Conservation (phyloP, 2,797 vertebrate genomes). For the Channa striata region DNA sequence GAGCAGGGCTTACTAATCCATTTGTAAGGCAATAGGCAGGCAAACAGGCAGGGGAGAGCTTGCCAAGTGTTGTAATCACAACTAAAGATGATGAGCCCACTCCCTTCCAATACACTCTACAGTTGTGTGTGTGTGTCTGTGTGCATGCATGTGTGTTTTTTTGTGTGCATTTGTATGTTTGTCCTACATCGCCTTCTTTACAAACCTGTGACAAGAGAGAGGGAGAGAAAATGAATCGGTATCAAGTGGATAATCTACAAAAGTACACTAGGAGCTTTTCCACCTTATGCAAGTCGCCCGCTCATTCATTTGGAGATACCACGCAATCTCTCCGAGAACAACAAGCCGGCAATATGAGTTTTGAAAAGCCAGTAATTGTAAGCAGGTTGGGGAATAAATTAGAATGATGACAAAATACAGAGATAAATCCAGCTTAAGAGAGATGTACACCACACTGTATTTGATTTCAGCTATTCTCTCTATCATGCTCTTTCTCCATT, state of each 20-base stretch:
- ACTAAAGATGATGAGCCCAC: constrained; percentile 83
- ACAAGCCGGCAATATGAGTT: constrained; percentile 68
- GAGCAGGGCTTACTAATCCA: constrained; percentile 82
- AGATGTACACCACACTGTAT: constrained; percentile 79
- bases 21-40: constrained; percentile 84
- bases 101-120: constrained; percentile 73
- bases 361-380: constrained; percentile 80
- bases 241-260: constrained; percentile 83
- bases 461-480: constrained; percentile 78
- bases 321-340: constrained; percentile 74
- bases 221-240: constrained; percentile 72
- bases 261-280: constrained; percentile 80
- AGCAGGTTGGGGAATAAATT: constrained; percentile 83
- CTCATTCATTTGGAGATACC: constrained; percentile 74
- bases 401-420: constrained; percentile 81
- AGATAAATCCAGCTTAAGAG: constrained; percentile 84
- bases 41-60: constrained; percentile 78
- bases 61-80: constrained; percentile 85
- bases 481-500: constrained; percentile 65
- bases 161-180: constrained; percentile 56
- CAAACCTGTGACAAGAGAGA: constrained; percentile 71
- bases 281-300: constrained; percentile 77
- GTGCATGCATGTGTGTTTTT: constrained; percentile 32
- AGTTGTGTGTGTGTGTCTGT: constrained; percentile 35
- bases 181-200: constrained; percentile 79